phyloP scores from a whole-genome alignment of 2,797 vertebrate species.

The Gallinago nigripennis region DNA sequence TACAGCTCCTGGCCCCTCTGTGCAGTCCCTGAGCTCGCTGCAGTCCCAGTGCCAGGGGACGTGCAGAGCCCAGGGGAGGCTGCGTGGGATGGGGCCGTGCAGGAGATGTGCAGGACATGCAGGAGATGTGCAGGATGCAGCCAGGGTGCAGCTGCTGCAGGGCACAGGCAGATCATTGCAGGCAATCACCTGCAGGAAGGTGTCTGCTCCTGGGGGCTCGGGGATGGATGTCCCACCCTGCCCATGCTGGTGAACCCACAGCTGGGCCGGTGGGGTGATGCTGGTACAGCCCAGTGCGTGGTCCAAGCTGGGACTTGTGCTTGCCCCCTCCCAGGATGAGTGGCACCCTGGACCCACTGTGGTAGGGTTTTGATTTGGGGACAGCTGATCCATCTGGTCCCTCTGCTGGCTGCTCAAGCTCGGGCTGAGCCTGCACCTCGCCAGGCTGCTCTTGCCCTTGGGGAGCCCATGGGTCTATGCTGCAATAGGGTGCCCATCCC shows the following conservation, averaged over 20 bases:
- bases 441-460: background rate
- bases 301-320: background rate
- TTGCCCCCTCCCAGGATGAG: rapidly evolving
- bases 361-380: background rate
- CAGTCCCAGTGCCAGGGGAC: background rate
- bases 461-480: background rate
- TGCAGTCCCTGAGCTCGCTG: too few species aligned
- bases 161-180: background rate
- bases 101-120: background rate
- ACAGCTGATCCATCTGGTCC: rapidly evolving
- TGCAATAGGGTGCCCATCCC: background rate
- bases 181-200: background rate
- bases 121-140: background rate
- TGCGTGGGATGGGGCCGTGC: rapidly evolving
- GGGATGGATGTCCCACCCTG: background rate
- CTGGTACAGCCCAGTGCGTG: background rate
- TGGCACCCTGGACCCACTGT: rapidly evolving
- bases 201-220: rapidly evolving
- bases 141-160: background rate
- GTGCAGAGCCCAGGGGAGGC: background rate
- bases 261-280: background rate
- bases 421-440: background rate
- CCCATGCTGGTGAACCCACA: background rate
- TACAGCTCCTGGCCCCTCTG: background rate
- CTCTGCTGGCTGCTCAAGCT: background rate